Evolutionary conservation across 2,797 vertebrate genomes (phyloP).

Genomic region (Chromobotia macracanthus): DNA sequence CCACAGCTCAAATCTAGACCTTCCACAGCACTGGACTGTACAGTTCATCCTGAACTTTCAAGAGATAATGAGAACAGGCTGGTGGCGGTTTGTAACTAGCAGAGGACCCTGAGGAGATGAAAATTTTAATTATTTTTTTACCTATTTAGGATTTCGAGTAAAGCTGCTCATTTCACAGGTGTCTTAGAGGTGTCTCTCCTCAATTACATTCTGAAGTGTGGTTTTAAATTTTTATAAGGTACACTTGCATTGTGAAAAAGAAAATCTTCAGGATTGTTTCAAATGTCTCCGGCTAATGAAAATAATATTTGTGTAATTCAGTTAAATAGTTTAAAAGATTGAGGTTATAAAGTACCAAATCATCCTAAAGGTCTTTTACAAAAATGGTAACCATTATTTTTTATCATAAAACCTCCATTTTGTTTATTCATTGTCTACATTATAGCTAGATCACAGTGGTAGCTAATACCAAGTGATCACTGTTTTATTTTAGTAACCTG

Average conservation of each 20-base stretch:
- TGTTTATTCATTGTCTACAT: no score
- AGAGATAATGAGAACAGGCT: constrained; percentile 32
- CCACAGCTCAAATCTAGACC: constrained; percentile 59
- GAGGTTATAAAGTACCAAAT: neutral
- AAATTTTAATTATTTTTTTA: constrained; percentile 30
- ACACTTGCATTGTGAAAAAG: neutral
- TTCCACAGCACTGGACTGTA: constrained; percentile 19
- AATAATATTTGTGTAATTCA: neutral
- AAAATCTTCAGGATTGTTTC: neutral
- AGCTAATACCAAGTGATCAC: neutral
- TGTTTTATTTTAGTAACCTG: neutral
- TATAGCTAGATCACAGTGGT: neutral
- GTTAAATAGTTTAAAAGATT: neutral
- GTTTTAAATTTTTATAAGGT: neutral
- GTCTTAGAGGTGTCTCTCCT: neutral
- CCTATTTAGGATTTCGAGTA: constrained; percentile 16
- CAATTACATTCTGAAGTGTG: neutral
- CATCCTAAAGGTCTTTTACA: no score
- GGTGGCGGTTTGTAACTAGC: constrained; percentile 22
- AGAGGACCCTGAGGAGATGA: constrained; percentile 17
- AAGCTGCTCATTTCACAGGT: constrained; percentile 5
- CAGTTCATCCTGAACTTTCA: constrained; percentile 20
- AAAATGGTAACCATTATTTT: no score
- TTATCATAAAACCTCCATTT: no score
- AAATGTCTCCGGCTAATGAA: neutral